phyloP scores from a whole-genome alignment of 2,888 invertebrate species.

The Galeopsomyia nigrocyanea region DNA sequence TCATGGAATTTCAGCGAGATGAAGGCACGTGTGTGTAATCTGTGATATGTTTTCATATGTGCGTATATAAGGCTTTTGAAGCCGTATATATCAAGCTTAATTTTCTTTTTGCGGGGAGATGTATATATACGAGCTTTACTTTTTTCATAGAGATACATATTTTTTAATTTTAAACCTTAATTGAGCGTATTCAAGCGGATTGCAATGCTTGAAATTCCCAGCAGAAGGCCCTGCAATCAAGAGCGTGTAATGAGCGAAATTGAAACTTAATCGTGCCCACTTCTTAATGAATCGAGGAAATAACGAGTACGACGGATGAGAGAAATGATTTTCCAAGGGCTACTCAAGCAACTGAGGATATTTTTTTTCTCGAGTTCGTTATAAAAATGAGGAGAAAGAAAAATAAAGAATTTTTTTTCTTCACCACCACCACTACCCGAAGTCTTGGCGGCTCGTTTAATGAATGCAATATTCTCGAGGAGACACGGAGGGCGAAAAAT shows the following conservation, averaged over 20 bases:
- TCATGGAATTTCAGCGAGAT: too few relatives aligned
- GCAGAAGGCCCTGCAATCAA: constrained; percentile 6
- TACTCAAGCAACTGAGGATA: constrained; percentile 14
- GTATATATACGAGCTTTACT: too few relatives aligned
- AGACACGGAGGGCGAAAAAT: background rate
- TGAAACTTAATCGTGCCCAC: constrained; percentile 8
- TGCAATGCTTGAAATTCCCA: background rate
- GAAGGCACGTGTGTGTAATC: too few relatives aligned
- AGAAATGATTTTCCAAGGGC: constrained; percentile 20
- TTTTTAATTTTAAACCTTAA: too few relatives aligned
- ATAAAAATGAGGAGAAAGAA: too few relatives aligned
- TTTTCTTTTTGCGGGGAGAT: too few relatives aligned
- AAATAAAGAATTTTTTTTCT: background rate
- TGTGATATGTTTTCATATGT: too few relatives aligned
- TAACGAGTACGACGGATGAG: background rate
- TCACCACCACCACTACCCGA: background rate
- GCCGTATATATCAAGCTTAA: too few relatives aligned
- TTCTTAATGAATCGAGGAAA: constrained; percentile 26
- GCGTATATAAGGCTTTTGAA: too few relatives aligned
- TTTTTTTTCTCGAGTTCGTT: constrained; percentile 35
- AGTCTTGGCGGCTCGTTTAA: constrained; percentile 8
- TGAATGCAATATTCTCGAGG: constrained; percentile 38
- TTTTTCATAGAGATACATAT: too few relatives aligned
- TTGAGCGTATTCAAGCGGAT: background rate
- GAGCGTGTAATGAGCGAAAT: constrained; percentile 19